Evolutionary conservation across 2,888 invertebrate genomes (phyloP).

Genomic region (Nudaria mundana): DNA sequence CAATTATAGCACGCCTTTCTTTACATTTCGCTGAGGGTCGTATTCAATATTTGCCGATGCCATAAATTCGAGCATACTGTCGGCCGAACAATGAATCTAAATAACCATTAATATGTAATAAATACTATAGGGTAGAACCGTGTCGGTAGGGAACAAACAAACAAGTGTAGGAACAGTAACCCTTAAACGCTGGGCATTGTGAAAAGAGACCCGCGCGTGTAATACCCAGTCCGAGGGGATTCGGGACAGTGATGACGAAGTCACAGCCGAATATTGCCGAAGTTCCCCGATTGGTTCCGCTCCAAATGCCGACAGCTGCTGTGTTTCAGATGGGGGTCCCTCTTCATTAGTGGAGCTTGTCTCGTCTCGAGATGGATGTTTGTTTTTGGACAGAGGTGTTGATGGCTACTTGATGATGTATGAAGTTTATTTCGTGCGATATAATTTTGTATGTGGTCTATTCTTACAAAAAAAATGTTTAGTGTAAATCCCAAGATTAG

Average conservation of each 20-base stretch:
- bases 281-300: constrained; percentile 70
- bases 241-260: constrained; percentile 43
- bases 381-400: constrained; percentile 73
- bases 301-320: constrained; percentile 78
- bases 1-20: constrained; percentile 53
- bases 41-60: constrained; percentile 70
- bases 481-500: not conserved
- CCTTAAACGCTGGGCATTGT: constrained; percentile 66
- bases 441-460: constrained; percentile 16
- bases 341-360: constrained; percentile 80
- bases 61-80: constrained; percentile 80
- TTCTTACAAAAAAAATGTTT: constrained; percentile 1
- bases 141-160: constrained; percentile 75
- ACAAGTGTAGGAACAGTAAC: constrained; percentile 72
- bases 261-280: constrained; percentile 57
- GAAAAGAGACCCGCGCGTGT: constrained; percentile 52
- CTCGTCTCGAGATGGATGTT: constrained; percentile 76
- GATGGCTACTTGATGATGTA: constrained; percentile 74
- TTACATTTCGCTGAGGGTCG: constrained; percentile 55
- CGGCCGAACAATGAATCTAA: constrained; percentile 77
- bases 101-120: constrained; percentile 82
- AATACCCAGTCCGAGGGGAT: constrained; percentile 43
- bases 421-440: constrained; percentile 46
- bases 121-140: constrained; percentile 77
- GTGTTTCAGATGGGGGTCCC: constrained; percentile 74